Evolutionary conservation across 2,797 vertebrate genomes (phyloP).

Genomic region (Microtus obscurus): DNA sequence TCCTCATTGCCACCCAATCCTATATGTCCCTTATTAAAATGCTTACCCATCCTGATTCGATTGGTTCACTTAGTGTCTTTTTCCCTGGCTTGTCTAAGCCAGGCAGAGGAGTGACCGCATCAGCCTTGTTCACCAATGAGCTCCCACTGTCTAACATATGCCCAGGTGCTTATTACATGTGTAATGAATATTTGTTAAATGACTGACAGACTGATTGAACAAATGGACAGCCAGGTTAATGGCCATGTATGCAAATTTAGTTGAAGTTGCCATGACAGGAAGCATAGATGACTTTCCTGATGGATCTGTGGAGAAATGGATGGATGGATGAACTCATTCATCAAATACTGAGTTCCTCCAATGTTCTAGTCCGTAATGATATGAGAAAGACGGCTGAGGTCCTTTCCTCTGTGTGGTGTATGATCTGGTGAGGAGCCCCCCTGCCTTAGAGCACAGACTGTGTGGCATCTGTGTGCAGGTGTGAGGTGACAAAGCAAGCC

Average conservation of each 20-base stretch:
- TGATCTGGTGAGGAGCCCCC: background rate
- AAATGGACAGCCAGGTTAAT: background rate
- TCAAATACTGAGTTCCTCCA: background rate
- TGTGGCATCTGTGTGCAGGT: background rate
- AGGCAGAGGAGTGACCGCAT: background rate
- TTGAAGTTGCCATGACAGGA: background rate
- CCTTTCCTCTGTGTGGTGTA: background rate
- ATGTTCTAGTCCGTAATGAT: background rate
- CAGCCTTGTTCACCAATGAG: background rate
- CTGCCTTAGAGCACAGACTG: background rate
- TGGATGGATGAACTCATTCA: background rate
- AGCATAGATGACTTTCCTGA: background rate
- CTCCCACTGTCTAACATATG: background rate
- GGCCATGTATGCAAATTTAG: background rate
- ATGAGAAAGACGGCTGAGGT: background rate
- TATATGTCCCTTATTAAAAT: background rate
- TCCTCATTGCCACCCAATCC: background rate
- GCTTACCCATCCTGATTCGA: background rate
- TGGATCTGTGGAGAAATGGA: background rate
- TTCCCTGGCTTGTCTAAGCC: background rate
- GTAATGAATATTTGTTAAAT: background rate
- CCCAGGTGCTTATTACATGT: background rate
- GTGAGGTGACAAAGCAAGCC: background rate
- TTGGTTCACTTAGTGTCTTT: background rate
- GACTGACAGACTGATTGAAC: background rate